A percentile compares a stretch with the other conserved stretches of the same genome.
phyloP scores from a whole-genome alignment of 2,113 vertebrate genomes.

The Plecturocebus donacophilus region DNA sequence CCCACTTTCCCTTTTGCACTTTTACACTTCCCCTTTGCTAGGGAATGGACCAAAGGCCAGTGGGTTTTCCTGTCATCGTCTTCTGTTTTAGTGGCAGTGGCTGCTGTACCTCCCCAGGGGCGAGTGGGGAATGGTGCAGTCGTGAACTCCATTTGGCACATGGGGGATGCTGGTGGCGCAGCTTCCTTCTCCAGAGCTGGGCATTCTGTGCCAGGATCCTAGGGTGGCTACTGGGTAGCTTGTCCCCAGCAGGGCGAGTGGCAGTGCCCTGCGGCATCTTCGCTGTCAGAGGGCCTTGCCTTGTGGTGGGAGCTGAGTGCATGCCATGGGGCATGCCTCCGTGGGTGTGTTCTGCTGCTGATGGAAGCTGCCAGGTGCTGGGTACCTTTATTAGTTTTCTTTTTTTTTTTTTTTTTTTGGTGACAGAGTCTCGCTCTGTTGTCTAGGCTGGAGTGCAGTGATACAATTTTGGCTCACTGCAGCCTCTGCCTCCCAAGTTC shows the following conservation, averaged over 20 bases:
- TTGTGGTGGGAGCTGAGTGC: not conserved
- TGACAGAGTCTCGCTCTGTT: not conserved
- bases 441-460: not conserved
- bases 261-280: not conserved
- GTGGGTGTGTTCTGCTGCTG: not conserved
- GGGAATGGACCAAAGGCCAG: conserved; percentile 48
- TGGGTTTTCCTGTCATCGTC: conserved; percentile 63
- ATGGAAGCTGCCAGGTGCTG: not conserved
- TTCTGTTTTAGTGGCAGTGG: conserved; percentile 59
- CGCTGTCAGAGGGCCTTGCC: not conserved
- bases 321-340: accelerated
- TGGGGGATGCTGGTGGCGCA: not conserved
- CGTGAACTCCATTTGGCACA: not conserved
- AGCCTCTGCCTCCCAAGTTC: not conserved
- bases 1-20: conserved; percentile 43
- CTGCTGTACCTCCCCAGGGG: not conserved
- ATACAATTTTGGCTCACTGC: not conserved
- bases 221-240: not conserved
- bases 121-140: accelerated
- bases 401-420: not conserved
- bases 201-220: not conserved
- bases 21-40: conserved; percentile 62
- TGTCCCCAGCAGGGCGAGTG: accelerated
- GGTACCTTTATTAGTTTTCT: not conserved
- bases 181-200: not conserved